Percentiles rank a stretch among this genome's conserved stretches.
phyloP scores from a whole-genome alignment of 1,140 invertebrate genomes.

The Wasmannia auropunctata region DNA sequence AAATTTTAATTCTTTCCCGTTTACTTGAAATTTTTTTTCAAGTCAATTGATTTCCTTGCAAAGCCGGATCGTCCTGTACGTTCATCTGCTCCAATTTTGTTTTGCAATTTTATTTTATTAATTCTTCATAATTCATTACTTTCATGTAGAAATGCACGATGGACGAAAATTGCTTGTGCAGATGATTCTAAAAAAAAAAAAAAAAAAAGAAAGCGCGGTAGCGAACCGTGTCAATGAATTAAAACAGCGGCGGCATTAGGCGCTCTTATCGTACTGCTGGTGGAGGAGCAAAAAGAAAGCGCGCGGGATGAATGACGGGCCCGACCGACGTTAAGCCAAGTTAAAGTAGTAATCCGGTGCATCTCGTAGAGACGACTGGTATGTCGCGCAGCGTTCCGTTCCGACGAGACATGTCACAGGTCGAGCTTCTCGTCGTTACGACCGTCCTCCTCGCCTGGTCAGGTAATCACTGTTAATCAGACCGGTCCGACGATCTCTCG shows the following conservation, averaged over 20 bases:
- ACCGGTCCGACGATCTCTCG: neutral
- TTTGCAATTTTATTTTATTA: neutral
- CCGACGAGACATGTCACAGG: conserved; percentile 65
- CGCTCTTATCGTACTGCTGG: conserved; percentile 47
- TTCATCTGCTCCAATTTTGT: neutral
- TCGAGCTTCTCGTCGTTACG: conserved; percentile 59
- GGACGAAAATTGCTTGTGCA: too few relatives aligned
- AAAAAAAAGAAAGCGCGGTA: neutral
- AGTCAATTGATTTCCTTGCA: neutral
- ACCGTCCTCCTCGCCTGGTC: conserved; percentile 48
- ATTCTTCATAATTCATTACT: neutral
- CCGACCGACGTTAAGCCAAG: conserved; percentile 64
- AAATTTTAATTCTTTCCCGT: too few relatives aligned
- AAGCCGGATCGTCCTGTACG: neutral
- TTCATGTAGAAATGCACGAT: neutral
- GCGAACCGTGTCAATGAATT: neutral
- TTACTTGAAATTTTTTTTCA: neutral
- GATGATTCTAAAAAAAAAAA: too few relatives aligned
- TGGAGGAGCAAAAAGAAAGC: conserved; percentile 71
- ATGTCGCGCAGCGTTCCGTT: conserved; percentile 34
- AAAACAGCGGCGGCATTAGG: neutral
- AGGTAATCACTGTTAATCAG: conserved; percentile 68
- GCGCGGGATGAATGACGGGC: conserved; percentile 72
- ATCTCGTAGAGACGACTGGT: conserved; percentile 58
- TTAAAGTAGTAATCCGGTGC: conserved; percentile 75